Evolutionary conservation across 2,113 vertebrate species (phyloP), one percentile per base, ranked within the genome.

Genomic region (Petaurus breviceps): DNA sequence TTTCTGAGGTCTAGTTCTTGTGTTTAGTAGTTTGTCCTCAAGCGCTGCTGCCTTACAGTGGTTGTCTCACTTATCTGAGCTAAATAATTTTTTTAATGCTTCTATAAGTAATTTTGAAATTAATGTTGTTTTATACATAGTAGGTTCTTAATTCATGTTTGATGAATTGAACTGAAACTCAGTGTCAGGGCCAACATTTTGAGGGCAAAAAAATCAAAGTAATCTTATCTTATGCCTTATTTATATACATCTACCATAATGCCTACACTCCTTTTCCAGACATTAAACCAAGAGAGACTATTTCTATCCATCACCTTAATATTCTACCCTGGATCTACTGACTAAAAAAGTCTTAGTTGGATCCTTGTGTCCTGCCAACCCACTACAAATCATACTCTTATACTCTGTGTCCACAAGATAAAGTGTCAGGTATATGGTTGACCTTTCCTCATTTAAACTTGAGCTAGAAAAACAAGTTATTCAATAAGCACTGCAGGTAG

Each of bases 31-130:
- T 89, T 94, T 51, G 92, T 31, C 93, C 54, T 61, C 54, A 11
- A 92, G 46, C 3, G 91, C 61, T 96, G 92, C 51, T 91, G 92
- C 92, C 55, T 94, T 52, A 95, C 43, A 50, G 22, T 50, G 50
- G 5, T 37, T 90, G 31, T 92, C 25, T 57, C 46, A 91, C n/a
- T 68, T 94, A 84, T 57, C 91, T 84, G n/a, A 84, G n/a, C 16
- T 43, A 84, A 6, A 84, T n/a, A 77, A 19, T n/a, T 22, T 84
- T 68, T 68, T 37, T 6, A 37, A 37, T 94, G 91, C 55, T 52
- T 53, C 90, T 92, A 37, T 89, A 93, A 90, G 31, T 93, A 91
- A 96, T 96, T 93, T 51, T 90, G 90, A 95, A 97, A 93, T 51
- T 90, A 52, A 90, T 92, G 53, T 91, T 77, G 53, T 91, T 77